phyloP scores from a whole-genome alignment of 2,113 vertebrate genomes.

The Alaudala cheleensis region DNA sequence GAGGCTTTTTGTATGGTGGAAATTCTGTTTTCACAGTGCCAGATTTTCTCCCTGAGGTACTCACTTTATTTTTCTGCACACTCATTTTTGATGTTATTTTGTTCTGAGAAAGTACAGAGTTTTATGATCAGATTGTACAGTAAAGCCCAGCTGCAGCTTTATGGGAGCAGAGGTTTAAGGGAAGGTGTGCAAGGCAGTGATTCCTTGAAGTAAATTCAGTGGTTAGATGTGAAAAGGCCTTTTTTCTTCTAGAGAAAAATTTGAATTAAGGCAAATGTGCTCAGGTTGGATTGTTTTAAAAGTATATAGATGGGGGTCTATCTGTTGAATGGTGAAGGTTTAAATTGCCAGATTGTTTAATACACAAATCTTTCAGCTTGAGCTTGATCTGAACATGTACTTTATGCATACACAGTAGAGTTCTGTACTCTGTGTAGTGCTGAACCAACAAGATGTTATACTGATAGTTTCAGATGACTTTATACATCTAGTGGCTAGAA shows the following conservation, averaged over 20 bases:
- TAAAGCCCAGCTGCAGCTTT: neutral
- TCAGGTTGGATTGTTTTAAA: neutral
- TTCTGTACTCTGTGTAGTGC: neutral
- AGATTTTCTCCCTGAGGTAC: neutral
- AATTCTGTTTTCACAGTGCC: neutral
- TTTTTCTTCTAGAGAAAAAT: neutral
- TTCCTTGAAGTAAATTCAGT: neutral
- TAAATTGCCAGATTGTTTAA: neutral
- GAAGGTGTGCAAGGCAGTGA: neutral
- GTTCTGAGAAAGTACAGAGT: neutral
- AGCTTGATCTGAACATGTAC: neutral
- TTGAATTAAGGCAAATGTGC: neutral
- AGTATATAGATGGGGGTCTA: neutral
- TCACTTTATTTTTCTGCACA: neutral
- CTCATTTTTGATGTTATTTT: neutral
- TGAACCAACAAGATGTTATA: neutral
- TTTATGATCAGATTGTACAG: neutral
- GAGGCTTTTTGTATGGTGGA: neutral
- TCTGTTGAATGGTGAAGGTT: neutral
- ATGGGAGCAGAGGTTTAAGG: neutral
- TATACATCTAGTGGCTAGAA: neutral
- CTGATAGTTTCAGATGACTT: neutral
- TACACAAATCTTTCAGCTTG: neutral
- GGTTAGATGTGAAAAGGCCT: neutral
- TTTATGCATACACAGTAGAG: neutral